phyloP scores from a whole-genome alignment of 2,888 invertebrate species.

The Acleris sparsana region DNA sequence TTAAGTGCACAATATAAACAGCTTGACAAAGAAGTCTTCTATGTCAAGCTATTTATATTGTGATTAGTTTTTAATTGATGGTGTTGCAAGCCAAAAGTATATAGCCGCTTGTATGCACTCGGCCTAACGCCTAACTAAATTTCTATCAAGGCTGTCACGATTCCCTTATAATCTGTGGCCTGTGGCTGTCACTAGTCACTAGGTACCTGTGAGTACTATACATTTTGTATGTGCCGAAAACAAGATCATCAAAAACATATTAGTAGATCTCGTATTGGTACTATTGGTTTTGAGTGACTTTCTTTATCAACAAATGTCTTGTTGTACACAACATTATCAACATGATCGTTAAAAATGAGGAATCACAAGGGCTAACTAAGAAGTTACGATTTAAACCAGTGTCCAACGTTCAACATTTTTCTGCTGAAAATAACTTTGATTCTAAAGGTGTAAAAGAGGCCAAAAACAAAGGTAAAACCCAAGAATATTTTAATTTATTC shows the following conservation, averaged over 20 bases:
- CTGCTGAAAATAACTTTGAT: constrained; percentile 62
- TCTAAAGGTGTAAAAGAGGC: constrained; percentile 59
- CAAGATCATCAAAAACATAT: not conserved
- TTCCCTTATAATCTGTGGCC: not conserved
- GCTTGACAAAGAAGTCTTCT: no score
- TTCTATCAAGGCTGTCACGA: no score
- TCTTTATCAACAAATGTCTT: constrained; percentile 20
- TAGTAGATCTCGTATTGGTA: not conserved
- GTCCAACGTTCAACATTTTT: constrained; percentile 63
- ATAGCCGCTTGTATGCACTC: no score
- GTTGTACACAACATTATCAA: constrained; percentile 27
- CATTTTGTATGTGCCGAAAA: constrained; percentile 4
- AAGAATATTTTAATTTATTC: not conserved
- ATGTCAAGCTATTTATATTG: no score
- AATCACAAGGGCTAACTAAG: constrained; percentile 71
- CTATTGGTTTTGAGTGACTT: not conserved
- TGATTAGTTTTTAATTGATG: no score
- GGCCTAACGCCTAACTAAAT: no score
- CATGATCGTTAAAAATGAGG: constrained; percentile 70
- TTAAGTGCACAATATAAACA: no score
- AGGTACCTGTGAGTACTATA: not conserved
- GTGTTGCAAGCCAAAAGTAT: no score
- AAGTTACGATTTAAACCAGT: constrained; percentile 74
- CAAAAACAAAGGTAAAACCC: constrained; percentile 62
- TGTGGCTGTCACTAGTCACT: constrained; percentile 3